Conservation (phyloP, 92 coral and sea anemone species). For the Pocillopora grandis region DNA sequence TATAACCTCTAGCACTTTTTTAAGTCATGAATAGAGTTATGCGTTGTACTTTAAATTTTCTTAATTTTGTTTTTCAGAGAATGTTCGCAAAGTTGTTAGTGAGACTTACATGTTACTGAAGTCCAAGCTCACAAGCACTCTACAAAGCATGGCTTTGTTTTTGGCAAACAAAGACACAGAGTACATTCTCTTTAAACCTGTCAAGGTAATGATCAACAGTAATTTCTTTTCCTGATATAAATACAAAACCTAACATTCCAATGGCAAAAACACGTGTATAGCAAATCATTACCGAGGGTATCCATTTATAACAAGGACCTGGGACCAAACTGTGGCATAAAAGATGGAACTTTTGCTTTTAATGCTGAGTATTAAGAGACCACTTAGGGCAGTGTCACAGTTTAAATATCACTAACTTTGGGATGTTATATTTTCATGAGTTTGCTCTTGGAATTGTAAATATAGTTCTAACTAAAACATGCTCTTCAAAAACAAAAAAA, state of each 20-base stretch:
- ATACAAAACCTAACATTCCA: neutral
- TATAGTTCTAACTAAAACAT: too few relatives aligned
- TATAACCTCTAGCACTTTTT: too few relatives aligned
- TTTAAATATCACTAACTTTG: too few relatives aligned
- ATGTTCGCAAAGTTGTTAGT: slow-evolving; percentile 95
- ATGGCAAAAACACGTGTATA: neutral
- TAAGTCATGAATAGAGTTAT: neutral
- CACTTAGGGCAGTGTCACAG: too few relatives aligned
- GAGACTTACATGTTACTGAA: slow-evolving; percentile 98
- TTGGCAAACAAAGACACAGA: slow-evolving; percentile 98
- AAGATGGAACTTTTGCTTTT: too few relatives aligned
- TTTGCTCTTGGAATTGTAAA: too few relatives aligned
- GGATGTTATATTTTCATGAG: too few relatives aligned
- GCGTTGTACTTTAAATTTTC: neutral
- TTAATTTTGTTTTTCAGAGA: slow-evolving; percentile 60
- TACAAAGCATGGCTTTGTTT: slow-evolving; percentile 95
- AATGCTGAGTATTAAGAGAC: too few relatives aligned
- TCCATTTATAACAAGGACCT: neutral
- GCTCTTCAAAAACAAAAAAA: too few relatives aligned
- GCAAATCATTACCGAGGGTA: too few relatives aligned
- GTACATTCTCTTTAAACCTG: slow-evolving; percentile 95
- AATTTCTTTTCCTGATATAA: neutral
- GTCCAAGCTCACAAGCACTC: slow-evolving; percentile 94
- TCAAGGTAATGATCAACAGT: slow-evolving; percentile 70
- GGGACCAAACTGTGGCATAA: neutral